Evolutionary conservation across 2,797 vertebrate species (phyloP).

Genomic region (Poeciliopsis paucimaculata): DNA sequence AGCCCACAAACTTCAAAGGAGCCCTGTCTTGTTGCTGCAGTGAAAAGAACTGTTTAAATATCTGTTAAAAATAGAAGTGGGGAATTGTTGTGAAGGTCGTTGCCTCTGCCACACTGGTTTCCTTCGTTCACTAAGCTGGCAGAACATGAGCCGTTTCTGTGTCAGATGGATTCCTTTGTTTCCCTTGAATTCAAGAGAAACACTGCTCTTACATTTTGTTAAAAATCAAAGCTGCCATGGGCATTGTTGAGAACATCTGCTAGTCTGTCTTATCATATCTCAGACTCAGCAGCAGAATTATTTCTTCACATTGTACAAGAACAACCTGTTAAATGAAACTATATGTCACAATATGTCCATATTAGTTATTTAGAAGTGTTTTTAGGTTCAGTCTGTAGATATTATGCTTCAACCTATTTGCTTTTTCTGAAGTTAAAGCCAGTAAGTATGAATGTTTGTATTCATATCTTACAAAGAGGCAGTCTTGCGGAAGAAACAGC

Average conservation of each 20-base stretch:
- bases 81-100: conserved; percentile 29
- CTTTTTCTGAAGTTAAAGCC: neutral
- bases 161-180: conserved; percentile 22
- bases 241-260: neutral
- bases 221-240: conserved; percentile 18
- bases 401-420: neutral
- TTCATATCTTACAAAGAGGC: neutral
- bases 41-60: conserved; percentile 15
- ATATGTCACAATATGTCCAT: neutral
- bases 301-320: neutral
- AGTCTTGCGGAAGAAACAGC: neutral
- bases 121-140: conserved; percentile 26
- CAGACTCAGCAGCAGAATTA: neutral
- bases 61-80: conserved; percentile 36
- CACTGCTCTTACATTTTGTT: neutral
- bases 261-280: neutral
- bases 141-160: conserved; percentile 15
- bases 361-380: neutral
- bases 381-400: neutral
- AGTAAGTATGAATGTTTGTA: conserved; percentile 1
- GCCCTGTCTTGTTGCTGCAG: conserved; percentile 4
- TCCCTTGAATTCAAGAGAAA: conserved; percentile 17
- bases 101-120: conserved; percentile 11
- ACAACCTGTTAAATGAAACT: neutral
- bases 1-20: neutral